Base-by-base conservation (phyloP, 2,888 invertebrate species). In the Portevinia maculata region DNA sequence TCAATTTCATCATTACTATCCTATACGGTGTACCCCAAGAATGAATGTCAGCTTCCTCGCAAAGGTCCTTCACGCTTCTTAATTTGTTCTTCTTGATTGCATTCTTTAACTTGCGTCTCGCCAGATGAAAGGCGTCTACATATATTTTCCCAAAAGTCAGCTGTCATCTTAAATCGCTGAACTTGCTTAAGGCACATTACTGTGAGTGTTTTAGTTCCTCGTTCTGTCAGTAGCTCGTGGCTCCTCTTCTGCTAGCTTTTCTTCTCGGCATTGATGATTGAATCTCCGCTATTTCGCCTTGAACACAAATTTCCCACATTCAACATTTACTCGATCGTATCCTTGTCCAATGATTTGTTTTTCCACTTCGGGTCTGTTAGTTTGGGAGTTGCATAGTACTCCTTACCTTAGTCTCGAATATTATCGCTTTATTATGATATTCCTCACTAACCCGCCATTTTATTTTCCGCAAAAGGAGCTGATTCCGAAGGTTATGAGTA, bases 21-120 rank as follows among this genome's bases (percentile, higher is more conserved):
- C 46, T 50, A 15, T 67, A 67, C 4, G 75, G 59, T 8, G 28
- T 37, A n/a, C 65, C 55, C 44, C 55, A 74, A 2, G 52, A 41
- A n/a, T 60, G 13, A 1, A 34, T 9, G n/a, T 60, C 44, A 0
- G 15, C 59, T 9, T 41, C 19, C 15, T 67, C 44, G 3, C 75
- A 52, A 2, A 74, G 46, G n/a, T 9, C 11, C 9, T 13, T 13
- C 9, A 21, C 64, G 30, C 48, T 37, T 9, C 44, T 50, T 34
- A 0, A 21, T 15, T 62, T 24, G 15, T 24, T 50, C 13, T 19
- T 24, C 17, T 17, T 46, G 19, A 46, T 21, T 5, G 19, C 19
- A 1, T 46, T 17, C 19, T 19, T 19, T 11, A 21, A 9, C 5
- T 46, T 11, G 19, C 46, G 9, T 8, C 46, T 46, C 13, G 13